Evolutionary conservation across 2,888 invertebrate genomes (phyloP).

Genomic region (Drosophila conformis): DNA sequence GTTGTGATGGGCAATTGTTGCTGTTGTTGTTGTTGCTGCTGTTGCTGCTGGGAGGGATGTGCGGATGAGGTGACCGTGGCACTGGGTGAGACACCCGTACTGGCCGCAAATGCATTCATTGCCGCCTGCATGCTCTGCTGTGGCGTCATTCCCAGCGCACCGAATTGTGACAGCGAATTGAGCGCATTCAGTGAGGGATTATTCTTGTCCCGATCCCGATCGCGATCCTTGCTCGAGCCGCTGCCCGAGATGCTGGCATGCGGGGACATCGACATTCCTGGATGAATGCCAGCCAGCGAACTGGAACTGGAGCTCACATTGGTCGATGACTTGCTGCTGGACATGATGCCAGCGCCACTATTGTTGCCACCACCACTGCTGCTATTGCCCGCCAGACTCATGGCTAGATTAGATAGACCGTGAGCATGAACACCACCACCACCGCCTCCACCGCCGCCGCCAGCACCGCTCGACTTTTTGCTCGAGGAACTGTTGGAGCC

Average conservation of each 20-base stretch:
- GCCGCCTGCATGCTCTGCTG: slow-evolving; percentile 85
- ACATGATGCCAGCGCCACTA: slow-evolving; percentile 51
- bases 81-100: slow-evolving; percentile 72
- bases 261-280: slow-evolving; percentile 76
- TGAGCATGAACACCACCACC: slow-evolving; percentile 57
- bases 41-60: slow-evolving; percentile 53
- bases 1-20: slow-evolving; percentile 53
- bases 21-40: slow-evolving; percentile 51
- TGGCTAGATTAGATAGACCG: slow-evolving; percentile 57
- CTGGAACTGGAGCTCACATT: slow-evolving; percentile 62
- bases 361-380: slow-evolving; percentile 21
- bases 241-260: slow-evolving; percentile 65
- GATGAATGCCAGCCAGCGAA: slow-evolving; percentile 62
- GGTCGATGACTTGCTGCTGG: slow-evolving; percentile 59
- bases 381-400: slow-evolving; percentile 42
- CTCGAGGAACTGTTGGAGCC: slow-evolving; percentile 66
- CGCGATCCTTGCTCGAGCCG: slow-evolving; percentile 45
- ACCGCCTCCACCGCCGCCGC: slow-evolving; percentile 24
- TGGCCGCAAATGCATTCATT: slow-evolving; percentile 85
- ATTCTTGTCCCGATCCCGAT: slow-evolving; percentile 75
- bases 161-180: slow-evolving; percentile 84
- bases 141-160: slow-evolving; percentile 84
- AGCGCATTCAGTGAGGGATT: slow-evolving; percentile 85
- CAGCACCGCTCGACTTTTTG: slow-evolving; percentile 53
- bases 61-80: slow-evolving; percentile 67